Evolutionary conservation across 2,113 vertebrate species (phyloP).

Genomic region (Lucifuga dentata): DNA sequence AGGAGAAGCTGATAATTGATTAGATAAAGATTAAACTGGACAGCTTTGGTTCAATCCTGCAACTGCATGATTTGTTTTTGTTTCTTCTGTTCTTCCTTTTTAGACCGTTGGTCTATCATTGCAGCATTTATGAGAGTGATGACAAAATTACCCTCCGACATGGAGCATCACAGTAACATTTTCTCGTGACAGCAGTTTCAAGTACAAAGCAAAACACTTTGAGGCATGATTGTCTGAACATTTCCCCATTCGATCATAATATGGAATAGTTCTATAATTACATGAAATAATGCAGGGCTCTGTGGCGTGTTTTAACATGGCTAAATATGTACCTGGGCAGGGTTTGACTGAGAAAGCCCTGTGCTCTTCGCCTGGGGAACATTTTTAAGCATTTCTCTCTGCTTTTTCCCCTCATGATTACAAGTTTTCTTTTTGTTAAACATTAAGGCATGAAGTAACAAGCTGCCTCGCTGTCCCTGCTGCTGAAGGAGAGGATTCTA

Average conservation of each 20-base stretch:
- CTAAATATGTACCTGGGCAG: conserved; percentile 37
- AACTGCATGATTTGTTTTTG: no score
- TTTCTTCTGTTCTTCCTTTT: neutral
- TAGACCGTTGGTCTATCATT: no score
- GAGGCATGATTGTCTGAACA: conserved; percentile 15
- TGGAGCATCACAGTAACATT: no score
- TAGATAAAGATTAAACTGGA: no score
- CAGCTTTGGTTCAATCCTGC: no score
- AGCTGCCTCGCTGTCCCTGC: conserved; percentile 36
- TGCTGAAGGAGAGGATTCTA: conserved; percentile 8
- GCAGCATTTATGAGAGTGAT: no score
- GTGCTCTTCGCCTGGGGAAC: conserved; percentile 56
- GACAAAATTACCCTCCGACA: no score
- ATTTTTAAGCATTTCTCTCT: conserved; percentile 54
- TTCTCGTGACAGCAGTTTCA: neutral
- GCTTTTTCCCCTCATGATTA: conserved; percentile 45
- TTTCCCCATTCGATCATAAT: conserved; percentile 16
- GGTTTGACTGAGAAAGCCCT: conserved; percentile 2
- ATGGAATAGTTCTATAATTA: conserved; percentile 53
- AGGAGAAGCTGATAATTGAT: no score
- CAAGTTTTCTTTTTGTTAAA: conserved; percentile 53
- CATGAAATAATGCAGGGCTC: conserved; percentile 52
- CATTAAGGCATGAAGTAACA: conserved; percentile 64
- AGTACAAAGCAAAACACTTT: neutral
- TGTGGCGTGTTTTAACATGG: conserved; percentile 72